Conservation (phyloP, 2,888 invertebrate genomes). For the Hymenopus coronatus region DNA sequence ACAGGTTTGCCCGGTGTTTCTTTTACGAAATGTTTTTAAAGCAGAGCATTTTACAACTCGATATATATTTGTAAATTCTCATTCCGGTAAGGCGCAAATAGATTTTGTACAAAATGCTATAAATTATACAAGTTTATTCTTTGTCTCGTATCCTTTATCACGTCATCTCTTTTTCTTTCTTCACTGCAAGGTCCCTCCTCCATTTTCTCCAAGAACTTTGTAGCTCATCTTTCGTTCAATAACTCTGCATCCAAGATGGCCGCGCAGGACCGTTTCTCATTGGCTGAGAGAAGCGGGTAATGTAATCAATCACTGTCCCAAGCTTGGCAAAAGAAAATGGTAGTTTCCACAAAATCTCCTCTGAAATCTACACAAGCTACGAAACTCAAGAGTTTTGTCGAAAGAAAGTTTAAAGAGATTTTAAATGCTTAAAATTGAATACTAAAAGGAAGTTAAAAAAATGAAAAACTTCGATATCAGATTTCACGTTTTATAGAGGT, state of each 20-base stretch:
- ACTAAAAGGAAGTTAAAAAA: background rate
- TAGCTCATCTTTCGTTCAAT: constrained; percentile 51
- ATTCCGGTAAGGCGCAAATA: background rate
- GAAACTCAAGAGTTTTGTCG: background rate
- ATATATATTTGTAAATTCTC: background rate
- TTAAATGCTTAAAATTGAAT: background rate
- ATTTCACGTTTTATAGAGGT: background rate
- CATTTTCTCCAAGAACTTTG: constrained; percentile 14
- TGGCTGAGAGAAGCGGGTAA: constrained; percentile 46
- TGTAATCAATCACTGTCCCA: constrained; percentile 30
- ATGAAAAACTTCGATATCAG: background rate
- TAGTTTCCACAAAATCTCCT: background rate
- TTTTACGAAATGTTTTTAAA: too few species aligned
- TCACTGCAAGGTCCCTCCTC: constrained; percentile 11
- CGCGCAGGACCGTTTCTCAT: constrained; percentile 50
- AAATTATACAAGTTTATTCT: constrained; percentile 6
- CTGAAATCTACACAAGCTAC: background rate
- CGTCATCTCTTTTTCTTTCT: constrained; percentile 32
- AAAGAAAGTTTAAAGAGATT: background rate
- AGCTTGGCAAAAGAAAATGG: constrained; percentile 19
- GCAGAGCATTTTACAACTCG: background rate
- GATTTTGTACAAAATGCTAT: background rate
- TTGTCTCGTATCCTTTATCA: constrained; percentile 18
- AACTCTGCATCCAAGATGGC: constrained; percentile 52
- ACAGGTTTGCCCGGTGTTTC: too few species aligned